Conservation (phyloP, 2,797 vertebrate genomes). For the Phataginus tetradactyla region DNA sequence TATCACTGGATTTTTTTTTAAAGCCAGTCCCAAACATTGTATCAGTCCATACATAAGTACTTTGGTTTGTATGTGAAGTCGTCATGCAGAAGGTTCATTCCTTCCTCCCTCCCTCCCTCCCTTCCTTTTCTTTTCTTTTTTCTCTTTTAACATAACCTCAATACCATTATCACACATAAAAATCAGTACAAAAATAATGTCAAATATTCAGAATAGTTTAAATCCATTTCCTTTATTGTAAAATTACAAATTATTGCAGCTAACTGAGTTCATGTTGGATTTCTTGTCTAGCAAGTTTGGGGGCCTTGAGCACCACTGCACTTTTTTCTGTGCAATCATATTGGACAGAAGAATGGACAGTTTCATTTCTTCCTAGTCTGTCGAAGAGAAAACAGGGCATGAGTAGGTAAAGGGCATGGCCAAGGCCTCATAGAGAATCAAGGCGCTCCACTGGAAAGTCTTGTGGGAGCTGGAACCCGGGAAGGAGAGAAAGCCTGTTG, state of each 20-base stretch:
- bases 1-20: neutral
- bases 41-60: neutral
- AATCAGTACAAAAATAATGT: neutral
- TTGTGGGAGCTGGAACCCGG: neutral
- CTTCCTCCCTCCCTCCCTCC: too few relatives aligned
- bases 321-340: neutral
- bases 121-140: neutral
- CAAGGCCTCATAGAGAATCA: neutral
- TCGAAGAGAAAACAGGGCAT: neutral
- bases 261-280: neutral
- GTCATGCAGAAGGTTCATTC: neutral
- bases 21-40: neutral
- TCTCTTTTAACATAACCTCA: neutral
- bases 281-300: constrained; percentile 9
- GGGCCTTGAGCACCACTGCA: neutral
- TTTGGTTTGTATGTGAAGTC: constrained; percentile 18
- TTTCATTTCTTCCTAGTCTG: neutral
- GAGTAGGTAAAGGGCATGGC: neutral
- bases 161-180: neutral
- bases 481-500: neutral
- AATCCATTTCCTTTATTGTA: neutral
- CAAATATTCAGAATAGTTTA: constrained; percentile 24
- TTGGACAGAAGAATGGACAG: neutral
- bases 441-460: neutral
- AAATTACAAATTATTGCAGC: neutral